Base-by-base conservation (phyloP, 2,888 invertebrate genomes). In the Junonia oenone region DNA sequence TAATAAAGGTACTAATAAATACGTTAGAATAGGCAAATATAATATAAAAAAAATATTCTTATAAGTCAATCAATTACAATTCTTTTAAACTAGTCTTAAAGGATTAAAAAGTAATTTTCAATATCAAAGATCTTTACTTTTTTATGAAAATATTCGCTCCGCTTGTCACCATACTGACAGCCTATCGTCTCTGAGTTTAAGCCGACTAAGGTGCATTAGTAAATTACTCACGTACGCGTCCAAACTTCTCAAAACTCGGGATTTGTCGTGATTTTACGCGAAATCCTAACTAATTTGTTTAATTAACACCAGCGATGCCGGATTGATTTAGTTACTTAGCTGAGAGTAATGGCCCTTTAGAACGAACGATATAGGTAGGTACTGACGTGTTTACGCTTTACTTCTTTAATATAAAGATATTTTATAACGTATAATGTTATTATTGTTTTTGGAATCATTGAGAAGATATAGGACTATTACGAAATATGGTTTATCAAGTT, bases 181-280 rank as follows among this genome's bases (percentile, higher is more conserved):
- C 48, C 46, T 55, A 79, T 81, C 78, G 73, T 71, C 69, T 40
- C 69, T 40, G 73, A 69, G 71, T 72, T 73, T 73, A 74, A 74
- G 74, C 72, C 76, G 76, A 73, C 77, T 74, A 64, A 64, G 69
- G 73, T 84, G 85, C 89, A 89, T 90, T 89, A 90, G 89, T 83
- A 89, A 87, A 88, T 90, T 86, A 83, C 85, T 84, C 88, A 85
- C 87, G 88, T 86, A 70, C 80, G 67, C 73, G 71, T 75, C 75
- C 76, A 73, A 78, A 78, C 79, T 77, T 78, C 81, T 79, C 78
- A 78, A 65, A 83, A 82, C 80, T 84, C 76, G 70, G 75, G 78
- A 81, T 84, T 80, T 79, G 87, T 85, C 87, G 75, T 75, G 77
- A 81, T 83, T 83, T 80, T 76, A 76, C 80, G 74, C 71, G 68